phyloP scores from a whole-genome alignment of 37 sponge, comb jelly and placozoan species.

The Trichoplax adhaerens region DNA sequence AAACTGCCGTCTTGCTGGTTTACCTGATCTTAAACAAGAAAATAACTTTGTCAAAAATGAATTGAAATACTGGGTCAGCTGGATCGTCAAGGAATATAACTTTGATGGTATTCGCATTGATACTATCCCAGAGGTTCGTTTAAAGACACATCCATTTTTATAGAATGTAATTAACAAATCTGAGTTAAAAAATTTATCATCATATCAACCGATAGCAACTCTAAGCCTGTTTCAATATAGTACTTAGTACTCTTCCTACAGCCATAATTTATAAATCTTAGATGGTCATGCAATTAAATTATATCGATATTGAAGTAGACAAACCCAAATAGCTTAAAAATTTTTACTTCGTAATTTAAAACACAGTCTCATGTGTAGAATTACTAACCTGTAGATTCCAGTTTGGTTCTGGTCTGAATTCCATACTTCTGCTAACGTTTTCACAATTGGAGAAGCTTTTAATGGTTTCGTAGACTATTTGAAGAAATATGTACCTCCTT shows the following conservation, averaged over 20 bases:
- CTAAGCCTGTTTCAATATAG: too few relatives aligned
- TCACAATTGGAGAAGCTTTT: constrained; percentile 47
- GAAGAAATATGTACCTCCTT: constrained; percentile 32
- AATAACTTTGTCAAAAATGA: constrained; percentile 44
- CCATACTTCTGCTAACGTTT: constrained; percentile 33
- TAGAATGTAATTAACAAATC: too few relatives aligned
- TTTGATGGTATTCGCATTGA: constrained; percentile 62
- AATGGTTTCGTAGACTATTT: constrained; percentile 44
- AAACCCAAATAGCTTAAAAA: too few relatives aligned
- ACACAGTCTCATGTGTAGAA: neutral
- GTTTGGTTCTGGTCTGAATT: constrained; percentile 52
- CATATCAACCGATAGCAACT: too few relatives aligned
- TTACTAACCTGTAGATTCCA: constrained; percentile 17
- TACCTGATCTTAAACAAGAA: constrained; percentile 60
- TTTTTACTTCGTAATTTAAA: too few relatives aligned
- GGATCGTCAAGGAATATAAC: constrained; percentile 21
- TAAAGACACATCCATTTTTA: neutral
- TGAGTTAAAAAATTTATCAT: too few relatives aligned
- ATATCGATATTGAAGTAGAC: too few relatives aligned
- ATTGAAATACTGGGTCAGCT: constrained; percentile 32
- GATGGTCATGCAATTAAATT: too few relatives aligned
- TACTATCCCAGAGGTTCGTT: constrained; percentile 32
- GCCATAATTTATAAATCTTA: too few relatives aligned
- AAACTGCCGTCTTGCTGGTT: constrained; percentile 47
- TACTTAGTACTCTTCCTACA: too few relatives aligned